Evolutionary conservation across 2,797 vertebrate species (phyloP), one percentile per base, ranked within the genome.

Genomic region (Lithobates pipiens): DNA sequence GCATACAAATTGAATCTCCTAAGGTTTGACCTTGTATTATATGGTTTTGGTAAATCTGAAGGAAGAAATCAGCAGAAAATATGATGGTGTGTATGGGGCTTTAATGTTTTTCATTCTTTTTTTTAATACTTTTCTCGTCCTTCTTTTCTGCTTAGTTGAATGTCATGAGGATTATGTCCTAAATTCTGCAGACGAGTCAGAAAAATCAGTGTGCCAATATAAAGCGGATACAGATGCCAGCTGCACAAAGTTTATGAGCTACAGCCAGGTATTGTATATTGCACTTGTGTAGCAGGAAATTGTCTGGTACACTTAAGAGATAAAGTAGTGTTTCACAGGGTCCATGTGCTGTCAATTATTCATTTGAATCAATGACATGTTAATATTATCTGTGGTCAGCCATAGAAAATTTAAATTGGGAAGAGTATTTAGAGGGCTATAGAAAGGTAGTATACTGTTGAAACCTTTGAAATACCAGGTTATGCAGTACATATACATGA

Each of bases 181-280:
- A 68, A 84, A 89, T 83, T 83, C 88, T 80, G 88, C 0, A 39
- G 95, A 93, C 77, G 94, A 94, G 61, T 93, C 95, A 54, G 94
- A 94, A 90, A 92, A 92, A 90, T 92, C 92, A 85, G 94, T 89
- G 90, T 92, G 94, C 36, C 93, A 93, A 75, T 93, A 95, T 88
- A 88, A 70, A 74, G 93, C 92, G 88, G 92, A 93, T 87, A 88
- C 94, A 1, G 92, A 95, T 25, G 78, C 90, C 34, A 95, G 97
- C 68, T 95, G 91, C 90, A 82, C 94, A 0, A 93, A 94, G 82
- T 97, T 97, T 80, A 89, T 96, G 90, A 95, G 89, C 92, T 98
- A 96, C 90, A 95, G 96, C 87, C 96, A 97, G 97, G 97, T 90
- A 95, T 34, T 36, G n/a, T 32, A 68, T 95, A 94, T 84, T 83